Percentiles rank a stretch among this genome's conserved stretches.
These are phyloP conservation scores for Chymomyza costata DNA, from an alignment of 1,140 invertebrate species.

Conservation along the genomic window DNA sequence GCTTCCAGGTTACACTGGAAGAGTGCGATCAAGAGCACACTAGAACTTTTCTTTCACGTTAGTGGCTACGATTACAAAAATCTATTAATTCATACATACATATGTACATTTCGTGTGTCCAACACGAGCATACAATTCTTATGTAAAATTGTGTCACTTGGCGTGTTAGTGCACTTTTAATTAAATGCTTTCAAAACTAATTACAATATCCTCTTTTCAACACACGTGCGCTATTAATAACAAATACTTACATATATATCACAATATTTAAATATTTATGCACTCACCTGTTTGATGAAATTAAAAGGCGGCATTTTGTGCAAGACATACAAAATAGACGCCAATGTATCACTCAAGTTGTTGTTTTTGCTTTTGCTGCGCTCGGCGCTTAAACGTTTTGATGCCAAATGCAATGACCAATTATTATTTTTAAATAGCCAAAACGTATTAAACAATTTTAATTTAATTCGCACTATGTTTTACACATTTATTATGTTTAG, in stretches of 20 bases:
- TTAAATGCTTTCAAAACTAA: no score
- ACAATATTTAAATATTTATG: slow-evolving; percentile 26
- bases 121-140: no score
- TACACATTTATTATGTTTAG: slow-evolving; percentile 29
- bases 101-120: no score
- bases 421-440: no score
- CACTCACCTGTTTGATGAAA: slow-evolving; percentile 71
- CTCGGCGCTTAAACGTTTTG: slow-evolving; percentile 10
- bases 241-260: no score
- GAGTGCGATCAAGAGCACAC: slow-evolving; percentile 78
- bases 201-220: no score
- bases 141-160: no score
- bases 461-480: slow-evolving; percentile 48
- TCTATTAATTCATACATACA: no score
- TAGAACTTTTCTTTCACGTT: slow-evolving; percentile 77
- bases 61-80: slow-evolving; percentile 13
- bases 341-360: no score
- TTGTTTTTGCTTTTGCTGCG: slow-evolving; percentile 24
- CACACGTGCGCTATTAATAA: no score
- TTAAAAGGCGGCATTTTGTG: slow-evolving; percentile 67
- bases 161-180: no score
- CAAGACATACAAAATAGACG: no score
- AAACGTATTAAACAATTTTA: slow-evolving; percentile 48
- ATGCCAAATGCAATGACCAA: slow-evolving; percentile 13
- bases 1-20: slow-evolving; percentile 85